Base-by-base conservation (phyloP, 2,797 vertebrate genomes). In the Carapus acus region DNA sequence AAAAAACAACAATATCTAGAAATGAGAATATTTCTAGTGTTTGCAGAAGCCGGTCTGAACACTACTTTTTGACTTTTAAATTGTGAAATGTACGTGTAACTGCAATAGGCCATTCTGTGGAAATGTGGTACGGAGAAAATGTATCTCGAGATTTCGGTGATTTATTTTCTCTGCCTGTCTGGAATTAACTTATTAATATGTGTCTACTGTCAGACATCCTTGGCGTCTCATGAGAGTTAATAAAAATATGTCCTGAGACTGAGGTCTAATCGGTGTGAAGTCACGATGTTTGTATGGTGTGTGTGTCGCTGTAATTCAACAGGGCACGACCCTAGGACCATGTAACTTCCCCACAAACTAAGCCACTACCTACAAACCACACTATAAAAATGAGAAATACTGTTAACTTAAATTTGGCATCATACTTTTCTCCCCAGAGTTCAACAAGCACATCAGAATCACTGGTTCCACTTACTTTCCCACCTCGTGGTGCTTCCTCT, bases 141-240 rank as follows among this genome's bases (percentile, higher is more conserved):
- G 42, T 16, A 73, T 29, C 39, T 59, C 37, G n/a, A 47, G 27
- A 65, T 51, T 54, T 15, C 42, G 46, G 24, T 31, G 23, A 47
- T 57, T 51, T 60, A n/a, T n/a, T 46, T 43, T 50, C 11, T 33
- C 31, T 33, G 31, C 50, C 47, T 40, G 45, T 68, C 43, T 27
- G 58, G 38, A 63, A 50, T 9, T 27, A 27, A 27, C 20, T 69
- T 65, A 64, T 59, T 65, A 67, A 65, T 38, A 34, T 60, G 55
- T 80, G 24, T 65, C 34, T 38, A 52, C 54, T 42, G 47, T 76
- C 62, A 60, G 60, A 65, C 52, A 62, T 71, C 54, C 57, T 74
- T 53, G 72, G 48, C 73, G 67, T 73, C 9, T 27, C 4, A 57
- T 62, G 59, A 58, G 58, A 62, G 14, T 67, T 69, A 81, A 80